phyloP scores from a whole-genome alignment of 2,797 vertebrate genomes.

The Australoheros facetus region DNA sequence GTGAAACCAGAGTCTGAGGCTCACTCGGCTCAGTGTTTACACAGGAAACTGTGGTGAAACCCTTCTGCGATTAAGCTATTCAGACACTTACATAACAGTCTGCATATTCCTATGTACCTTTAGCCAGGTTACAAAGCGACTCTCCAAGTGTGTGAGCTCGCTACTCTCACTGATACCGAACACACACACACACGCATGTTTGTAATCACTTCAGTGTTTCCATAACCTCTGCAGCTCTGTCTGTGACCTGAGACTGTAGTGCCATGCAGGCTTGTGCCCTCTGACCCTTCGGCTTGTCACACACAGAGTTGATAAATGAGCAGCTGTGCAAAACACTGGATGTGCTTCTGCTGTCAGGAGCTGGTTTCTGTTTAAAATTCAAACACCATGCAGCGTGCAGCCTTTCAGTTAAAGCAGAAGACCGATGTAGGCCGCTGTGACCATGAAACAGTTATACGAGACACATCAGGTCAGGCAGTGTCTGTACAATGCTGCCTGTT shows the following conservation, averaged over 20 bases:
- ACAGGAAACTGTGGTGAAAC: conserved; percentile 61
- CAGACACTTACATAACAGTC: conserved; percentile 71
- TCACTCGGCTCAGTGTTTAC: conserved; percentile 60
- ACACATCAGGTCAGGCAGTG: conserved; percentile 7
- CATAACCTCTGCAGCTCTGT: conserved; percentile 43
- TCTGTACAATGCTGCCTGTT: background rate
- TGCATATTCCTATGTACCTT: conserved; percentile 39
- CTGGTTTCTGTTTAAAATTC: conserved; percentile 16
- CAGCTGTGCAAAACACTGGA: conserved; percentile 24
- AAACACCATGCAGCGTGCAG: background rate
- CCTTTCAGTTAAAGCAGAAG: background rate
- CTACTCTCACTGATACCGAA: background rate
- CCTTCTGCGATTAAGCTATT: conserved; percentile 48
- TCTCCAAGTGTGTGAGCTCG: conserved; percentile 19
- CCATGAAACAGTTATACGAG: background rate
- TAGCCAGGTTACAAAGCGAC: conserved; percentile 33
- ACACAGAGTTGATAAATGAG: conserved; percentile 51
- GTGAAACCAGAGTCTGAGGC: conserved; percentile 57
- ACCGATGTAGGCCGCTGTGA: background rate
- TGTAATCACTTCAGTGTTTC: conserved; percentile 13
- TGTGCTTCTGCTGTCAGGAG: conserved; percentile 9
- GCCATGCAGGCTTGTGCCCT: conserved; percentile 29
- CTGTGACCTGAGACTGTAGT: conserved; percentile 34
- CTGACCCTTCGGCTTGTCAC: conserved; percentile 47
- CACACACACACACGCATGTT: background rate